These are phyloP conservation scores for Syngnathus acus DNA, from an alignment of 2,797 vertebrate species.

Conservation along the genomic window DNA sequence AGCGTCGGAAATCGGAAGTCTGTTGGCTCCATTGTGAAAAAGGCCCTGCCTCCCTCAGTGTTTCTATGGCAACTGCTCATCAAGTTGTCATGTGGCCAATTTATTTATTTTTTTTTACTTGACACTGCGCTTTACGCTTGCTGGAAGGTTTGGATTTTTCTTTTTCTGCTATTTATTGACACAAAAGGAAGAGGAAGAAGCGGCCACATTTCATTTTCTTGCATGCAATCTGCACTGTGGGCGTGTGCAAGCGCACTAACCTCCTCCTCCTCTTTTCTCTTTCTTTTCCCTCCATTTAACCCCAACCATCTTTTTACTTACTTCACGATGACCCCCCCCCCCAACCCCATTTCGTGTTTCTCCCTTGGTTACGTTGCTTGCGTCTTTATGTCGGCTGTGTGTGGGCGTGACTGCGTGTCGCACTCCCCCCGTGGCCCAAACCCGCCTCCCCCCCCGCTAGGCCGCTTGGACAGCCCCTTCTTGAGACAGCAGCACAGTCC, in stretches of 20 bases:
- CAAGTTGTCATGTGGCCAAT: neutral
- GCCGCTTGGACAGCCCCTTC: conserved; percentile 97
- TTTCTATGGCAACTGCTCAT: neutral
- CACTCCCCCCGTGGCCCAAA: too few relatives aligned
- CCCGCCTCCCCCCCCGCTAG: conserved; percentile 69
- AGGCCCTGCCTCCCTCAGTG: neutral
- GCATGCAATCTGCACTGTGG: conserved; percentile 7
- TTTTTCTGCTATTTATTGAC: neutral
- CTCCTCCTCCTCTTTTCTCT: conserved; percentile 5
- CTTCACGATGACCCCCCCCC: neutral
- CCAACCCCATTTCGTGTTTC: conserved; percentile 17
- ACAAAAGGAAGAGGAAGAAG: neutral
- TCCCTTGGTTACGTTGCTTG: conserved; percentile 33
- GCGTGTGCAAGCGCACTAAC: conserved; percentile 3
- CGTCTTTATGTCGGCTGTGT: neutral
- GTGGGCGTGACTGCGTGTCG: conserved; percentile 24
- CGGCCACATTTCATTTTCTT: neutral
- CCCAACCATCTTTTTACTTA: neutral
- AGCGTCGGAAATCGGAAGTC: neutral
- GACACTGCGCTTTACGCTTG: neutral
- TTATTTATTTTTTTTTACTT: neutral
- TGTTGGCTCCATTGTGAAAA: neutral
- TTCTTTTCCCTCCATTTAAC: neutral
- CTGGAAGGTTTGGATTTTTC: neutral
- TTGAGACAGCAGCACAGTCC: conserved; percentile 93